phyloP scores from a whole-genome alignment of 2,113 vertebrate species.

The Anguilla japonica region DNA sequence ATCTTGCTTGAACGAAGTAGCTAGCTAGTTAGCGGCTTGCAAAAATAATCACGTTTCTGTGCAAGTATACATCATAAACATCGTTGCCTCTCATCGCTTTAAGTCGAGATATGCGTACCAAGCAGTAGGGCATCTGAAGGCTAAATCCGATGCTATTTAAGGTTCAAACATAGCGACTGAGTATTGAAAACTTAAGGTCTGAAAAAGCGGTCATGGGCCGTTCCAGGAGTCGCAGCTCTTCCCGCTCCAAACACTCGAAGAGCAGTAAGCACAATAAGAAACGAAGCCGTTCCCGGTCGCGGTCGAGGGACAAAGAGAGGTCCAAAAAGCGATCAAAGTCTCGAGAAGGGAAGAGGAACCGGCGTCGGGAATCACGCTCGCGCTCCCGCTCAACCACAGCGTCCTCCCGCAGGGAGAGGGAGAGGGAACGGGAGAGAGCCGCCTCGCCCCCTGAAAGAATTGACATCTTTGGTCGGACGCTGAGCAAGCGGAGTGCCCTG shows the following conservation, averaged over 20 bases:
- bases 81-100: background rate
- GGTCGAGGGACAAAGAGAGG: conserved; percentile 86
- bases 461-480: conserved; percentile 93
- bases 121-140: background rate
- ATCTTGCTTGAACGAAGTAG: conserved; percentile 63
- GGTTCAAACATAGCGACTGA: background rate
- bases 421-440: conserved; percentile 65
- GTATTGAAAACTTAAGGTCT: conserved; percentile 19
- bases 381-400: conserved; percentile 85
- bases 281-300: conserved; percentile 83
- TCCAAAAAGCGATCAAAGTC: conserved; percentile 89
- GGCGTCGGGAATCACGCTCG: conserved; percentile 86
- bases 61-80: conserved; percentile 25
- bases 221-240: conserved; percentile 94
- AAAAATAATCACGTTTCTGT: conserved; percentile 46
- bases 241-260: conserved; percentile 92
- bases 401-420: conserved; percentile 77
- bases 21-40: conserved; percentile 39
- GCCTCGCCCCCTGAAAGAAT: conserved; percentile 90
- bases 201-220: conserved; percentile 82
- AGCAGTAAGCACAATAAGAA: conserved; percentile 94
- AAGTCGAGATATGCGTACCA: background rate
- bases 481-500: conserved; percentile 90
- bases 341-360: conserved; percentile 83
- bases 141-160: background rate